Base-by-base conservation (phyloP, 2,888 invertebrate species). In the Dasypogon diadema region DNA sequence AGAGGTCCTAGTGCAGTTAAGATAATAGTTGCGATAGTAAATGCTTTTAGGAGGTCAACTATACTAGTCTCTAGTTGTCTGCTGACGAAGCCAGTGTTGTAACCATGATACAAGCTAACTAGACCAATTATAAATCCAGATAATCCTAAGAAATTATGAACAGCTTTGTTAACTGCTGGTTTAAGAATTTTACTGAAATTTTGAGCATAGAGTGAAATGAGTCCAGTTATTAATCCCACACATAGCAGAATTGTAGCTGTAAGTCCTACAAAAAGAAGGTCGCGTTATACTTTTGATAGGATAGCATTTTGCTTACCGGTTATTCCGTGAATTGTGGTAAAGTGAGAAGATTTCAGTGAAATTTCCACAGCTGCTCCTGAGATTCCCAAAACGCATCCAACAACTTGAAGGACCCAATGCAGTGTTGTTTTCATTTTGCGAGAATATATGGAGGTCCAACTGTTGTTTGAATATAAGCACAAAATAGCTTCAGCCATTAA, bases 81-180 rank as follows among this genome's bases (percentile, higher is more conserved):
- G 2, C 24, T 24, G 4, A 56, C 12, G n/a, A 24, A 56, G 2
- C 56, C 56, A 56, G 24, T 26, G 4, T 22, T n/a, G 14, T 24
- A 83, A 2, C 82, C 82, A 54, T 80, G 79, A 63, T 82, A 81
- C 60, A 82, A 80, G 0, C 83, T 84, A 0, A 87, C 82, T 79
- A 90, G 89, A 0, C 90, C 90, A 83, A 89, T 85, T 8, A 84
- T 82, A 37, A 89, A 82, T 1, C 89, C 87, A 58, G 86, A 83
- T 10, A 88, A 83, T 8, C 89, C 90, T 1, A 89, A 84, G n/a
- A 87, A 83, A 76, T 89, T 84, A 81, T 90, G 90, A 10, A 87
- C 77, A 8, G 88, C 87, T 79, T 89, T 89, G 18, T 87, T 80
- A 1, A 87, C 85, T 16, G 88, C 87, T 37, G 87, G 88, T 75